Evolutionary conservation across 2,888 invertebrate genomes (phyloP).

Genomic region (Oegoconia quadripuncta): DNA sequence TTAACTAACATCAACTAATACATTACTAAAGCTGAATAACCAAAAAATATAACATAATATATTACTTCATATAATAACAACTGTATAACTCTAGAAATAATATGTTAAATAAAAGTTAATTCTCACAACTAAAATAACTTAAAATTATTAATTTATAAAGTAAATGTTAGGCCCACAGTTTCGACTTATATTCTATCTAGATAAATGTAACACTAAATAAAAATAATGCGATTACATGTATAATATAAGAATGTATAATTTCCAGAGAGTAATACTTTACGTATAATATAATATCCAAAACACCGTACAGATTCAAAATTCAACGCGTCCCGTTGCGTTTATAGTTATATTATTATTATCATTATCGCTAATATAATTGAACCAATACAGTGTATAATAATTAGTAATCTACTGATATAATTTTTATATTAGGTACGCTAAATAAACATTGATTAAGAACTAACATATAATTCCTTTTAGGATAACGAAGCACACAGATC

Average conservation of each 20-base stretch:
- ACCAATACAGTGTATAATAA: neutral
- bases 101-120: conserved; percentile 23
- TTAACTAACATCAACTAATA: too few species aligned
- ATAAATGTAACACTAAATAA: neutral
- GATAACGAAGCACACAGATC: conserved; percentile 31
- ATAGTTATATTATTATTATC: conserved; percentile 22
- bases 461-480: conserved; percentile 39
- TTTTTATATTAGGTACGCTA: conserved; percentile 10
- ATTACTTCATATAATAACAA: conserved; percentile 20
- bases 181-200: conserved; percentile 7
- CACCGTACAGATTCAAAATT: conserved; percentile 49
- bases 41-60: conserved; percentile 27
- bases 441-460: conserved; percentile 21
- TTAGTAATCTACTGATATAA: neutral
- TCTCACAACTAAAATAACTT: neutral
- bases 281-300: conserved; percentile 28
- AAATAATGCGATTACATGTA: conserved; percentile 5
- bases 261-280: neutral
- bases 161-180: conserved; percentile 17
- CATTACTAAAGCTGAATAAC: conserved; percentile 39
- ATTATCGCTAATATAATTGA: neutral
- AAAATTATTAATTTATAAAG: conserved; percentile 4
- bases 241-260: conserved; percentile 5
- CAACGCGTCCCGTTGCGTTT: conserved; percentile 48
- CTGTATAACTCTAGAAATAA: conserved; percentile 18